A percentile compares a stretch with the other conserved stretches of the same genome.
Conservation (phyloP, 2,888 invertebrate genomes). For the Pristionchus mayeri region DNA sequence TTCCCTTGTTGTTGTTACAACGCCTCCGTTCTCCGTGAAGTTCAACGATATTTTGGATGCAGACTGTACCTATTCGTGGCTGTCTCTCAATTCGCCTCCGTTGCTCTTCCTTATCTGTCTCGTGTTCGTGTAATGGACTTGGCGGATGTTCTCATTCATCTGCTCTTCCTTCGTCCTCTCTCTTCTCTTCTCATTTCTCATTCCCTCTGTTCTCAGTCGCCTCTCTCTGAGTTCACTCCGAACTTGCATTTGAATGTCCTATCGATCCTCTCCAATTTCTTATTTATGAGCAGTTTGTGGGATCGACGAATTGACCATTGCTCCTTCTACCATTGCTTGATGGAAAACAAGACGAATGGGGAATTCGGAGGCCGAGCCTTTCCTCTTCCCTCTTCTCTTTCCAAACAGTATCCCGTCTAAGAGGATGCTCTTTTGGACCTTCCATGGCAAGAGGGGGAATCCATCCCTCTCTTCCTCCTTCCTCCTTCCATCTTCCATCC, state of each 20-base stretch:
- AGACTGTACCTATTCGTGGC: background rate
- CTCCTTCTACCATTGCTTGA: too few species aligned
- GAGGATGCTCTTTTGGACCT: background rate
- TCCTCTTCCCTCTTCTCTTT: background rate
- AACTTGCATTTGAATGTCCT: background rate
- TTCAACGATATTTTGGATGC: slow-evolving; percentile 2
- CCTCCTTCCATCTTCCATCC: slow-evolving; percentile 19
- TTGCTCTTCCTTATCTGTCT: background rate
- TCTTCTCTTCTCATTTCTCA: background rate
- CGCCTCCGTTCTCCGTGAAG: background rate
- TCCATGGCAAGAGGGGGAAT: too few species aligned
- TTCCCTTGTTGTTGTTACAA: background rate
- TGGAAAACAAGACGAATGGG: too few species aligned
- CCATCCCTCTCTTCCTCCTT: slow-evolving; percentile 19
- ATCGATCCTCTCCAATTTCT: background rate
- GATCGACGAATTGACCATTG: too few species aligned
- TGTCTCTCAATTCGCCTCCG: background rate
- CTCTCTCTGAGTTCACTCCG: background rate
- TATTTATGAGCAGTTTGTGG: background rate
- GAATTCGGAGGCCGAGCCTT: background rate
- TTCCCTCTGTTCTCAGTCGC: background rate
- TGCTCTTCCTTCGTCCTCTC: background rate
- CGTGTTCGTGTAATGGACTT: too few species aligned
- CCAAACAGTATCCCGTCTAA: background rate
- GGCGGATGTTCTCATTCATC: background rate